These are phyloP conservation scores for Engystomops pustulosus DNA, from an alignment of 2,113 vertebrate genomes.

Conservation along the genomic window DNA sequence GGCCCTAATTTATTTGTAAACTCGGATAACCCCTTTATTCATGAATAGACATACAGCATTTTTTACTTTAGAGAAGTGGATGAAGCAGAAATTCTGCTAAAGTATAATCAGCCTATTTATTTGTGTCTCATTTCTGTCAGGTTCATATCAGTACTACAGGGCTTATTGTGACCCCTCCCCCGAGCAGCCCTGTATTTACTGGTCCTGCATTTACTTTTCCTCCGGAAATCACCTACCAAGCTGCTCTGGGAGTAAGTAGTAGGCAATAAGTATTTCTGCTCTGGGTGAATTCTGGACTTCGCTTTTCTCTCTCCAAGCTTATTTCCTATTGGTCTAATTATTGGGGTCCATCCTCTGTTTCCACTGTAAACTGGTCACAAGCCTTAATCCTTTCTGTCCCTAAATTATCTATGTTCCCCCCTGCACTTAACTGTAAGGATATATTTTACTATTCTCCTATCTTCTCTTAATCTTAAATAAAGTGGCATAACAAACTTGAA, in stretches of 20 bases:
- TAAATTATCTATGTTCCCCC: background rate
- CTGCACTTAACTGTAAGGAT: too few species aligned
- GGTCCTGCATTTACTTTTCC: conserved; percentile 94
- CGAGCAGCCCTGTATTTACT: conserved; percentile 94
- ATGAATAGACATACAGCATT: too few species aligned
- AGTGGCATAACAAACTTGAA: too few species aligned
- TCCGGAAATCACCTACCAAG: conserved; percentile 85
- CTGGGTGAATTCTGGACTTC: conserved; percentile 67
- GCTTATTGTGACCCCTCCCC: conserved; percentile 95
- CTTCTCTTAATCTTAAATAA: background rate
- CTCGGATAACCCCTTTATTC: too few species aligned
- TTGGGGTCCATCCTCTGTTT: too few species aligned
- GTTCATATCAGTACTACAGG: conserved; percentile 97
- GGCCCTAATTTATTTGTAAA: too few species aligned
- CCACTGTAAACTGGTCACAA: background rate
- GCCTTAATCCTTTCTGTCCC: background rate
- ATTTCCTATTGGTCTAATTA: background rate
- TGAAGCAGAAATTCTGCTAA: too few species aligned
- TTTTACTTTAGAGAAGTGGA: background rate
- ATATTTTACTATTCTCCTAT: background rate
- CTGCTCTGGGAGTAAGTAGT: conserved; percentile 79
- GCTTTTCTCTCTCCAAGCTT: background rate
- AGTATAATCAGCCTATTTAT: background rate
- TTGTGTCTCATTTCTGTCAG: conserved; percentile 69
- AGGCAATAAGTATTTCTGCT: conserved; percentile 16